Evolutionary conservation across 2,888 invertebrate genomes (phyloP).

Genomic region (Drosophila mayaguana): DNA sequence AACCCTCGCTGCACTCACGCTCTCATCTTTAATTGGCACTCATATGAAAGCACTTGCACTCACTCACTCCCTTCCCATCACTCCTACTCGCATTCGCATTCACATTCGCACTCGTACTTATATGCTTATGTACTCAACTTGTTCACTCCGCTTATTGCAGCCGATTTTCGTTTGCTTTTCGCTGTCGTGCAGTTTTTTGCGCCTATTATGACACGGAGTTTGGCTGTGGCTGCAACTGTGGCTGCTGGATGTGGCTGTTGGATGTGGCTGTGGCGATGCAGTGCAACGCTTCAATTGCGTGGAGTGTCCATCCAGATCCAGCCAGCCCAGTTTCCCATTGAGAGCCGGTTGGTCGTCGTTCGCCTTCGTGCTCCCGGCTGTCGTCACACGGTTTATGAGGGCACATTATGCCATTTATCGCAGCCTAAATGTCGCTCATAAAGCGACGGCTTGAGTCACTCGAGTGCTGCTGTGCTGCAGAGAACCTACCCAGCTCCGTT

Average conservation of each 20-base stretch:
- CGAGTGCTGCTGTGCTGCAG: conserved; percentile 28
- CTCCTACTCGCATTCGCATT: conserved; percentile 8
- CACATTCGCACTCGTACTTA: conserved; percentile 15
- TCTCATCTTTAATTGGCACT: conserved; percentile 28
- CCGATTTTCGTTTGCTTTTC: conserved; percentile 50
- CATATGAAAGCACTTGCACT: conserved; percentile 6
- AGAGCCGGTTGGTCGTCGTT: background rate
- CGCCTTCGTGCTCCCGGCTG: conserved; percentile 17
- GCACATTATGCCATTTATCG: conserved; percentile 79
- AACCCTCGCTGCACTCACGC: conserved; percentile 11
- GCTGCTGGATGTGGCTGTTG: background rate
- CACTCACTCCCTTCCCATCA: background rate
- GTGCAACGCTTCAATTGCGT: conserved; percentile 71
- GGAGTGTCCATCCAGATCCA: conserved; percentile 38
- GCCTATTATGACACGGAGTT: conserved; percentile 76
- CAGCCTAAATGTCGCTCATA: conserved; percentile 75
- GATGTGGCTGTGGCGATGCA: conserved; percentile 18
- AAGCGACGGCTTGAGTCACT: conserved; percentile 61
- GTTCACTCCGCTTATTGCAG: conserved; percentile 36
- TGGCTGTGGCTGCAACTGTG: background rate
- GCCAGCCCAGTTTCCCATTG: conserved; percentile 4
- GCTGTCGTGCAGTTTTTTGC: conserved; percentile 67
- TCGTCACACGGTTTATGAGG: conserved; percentile 74
- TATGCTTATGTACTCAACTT: conserved; percentile 24
- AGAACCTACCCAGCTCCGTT: conserved; percentile 9